Base-by-base conservation (phyloP, 2,113 vertebrate genomes). In the Tretioscincus oriximinensis region DNA sequence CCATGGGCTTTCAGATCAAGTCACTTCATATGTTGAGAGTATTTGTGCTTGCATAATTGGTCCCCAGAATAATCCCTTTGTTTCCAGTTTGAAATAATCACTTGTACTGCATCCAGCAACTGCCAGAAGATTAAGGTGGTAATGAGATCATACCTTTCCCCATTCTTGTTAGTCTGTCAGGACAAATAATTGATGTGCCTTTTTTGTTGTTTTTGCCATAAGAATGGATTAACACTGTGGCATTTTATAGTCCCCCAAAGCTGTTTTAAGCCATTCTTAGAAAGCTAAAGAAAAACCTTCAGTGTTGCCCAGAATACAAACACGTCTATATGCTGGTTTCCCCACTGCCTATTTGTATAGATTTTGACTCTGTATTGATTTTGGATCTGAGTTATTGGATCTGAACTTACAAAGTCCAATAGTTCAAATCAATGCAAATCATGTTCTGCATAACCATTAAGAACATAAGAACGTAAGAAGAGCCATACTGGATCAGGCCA, bases 121-220 rank as follows among this genome's bases (percentile, higher is more conserved):
- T 75, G 74, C 81, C 81, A 86, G 85, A 90, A 90, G 84, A 92
- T 90, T 81, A 91, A 89, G 86, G 49, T 87, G 80, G 83, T 88
- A 90, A 90, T 92, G 88, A 91, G 88, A 90, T 84, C 78, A 82
- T 84, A 85, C 87, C 85, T 91, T 83, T 87, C 80, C 68, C 63
- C 51, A 31, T 72, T 84, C 84, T 79, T 2, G 0, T 87, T 88
- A 85, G 70, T 85, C 87, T 88, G 84, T 88, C 84, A 87, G 85
- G 87, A 79, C 72, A 84, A 90, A 83, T 87, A 90, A 90, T 80
- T 86, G 81, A 89, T 90, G 84, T 89, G 80, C 80, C 82, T 63
- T 82, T 88, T 89, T 77, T 84, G 11, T 58, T 75, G 54, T 63
- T 82, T 81, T 78, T 85, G 74, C 80, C 58, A 29, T 20, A 58